Evolutionary conservation across 2,888 invertebrate genomes (phyloP), one percentile per base, ranked within the genome.

Genomic region (Hydriomena furcata): DNA sequence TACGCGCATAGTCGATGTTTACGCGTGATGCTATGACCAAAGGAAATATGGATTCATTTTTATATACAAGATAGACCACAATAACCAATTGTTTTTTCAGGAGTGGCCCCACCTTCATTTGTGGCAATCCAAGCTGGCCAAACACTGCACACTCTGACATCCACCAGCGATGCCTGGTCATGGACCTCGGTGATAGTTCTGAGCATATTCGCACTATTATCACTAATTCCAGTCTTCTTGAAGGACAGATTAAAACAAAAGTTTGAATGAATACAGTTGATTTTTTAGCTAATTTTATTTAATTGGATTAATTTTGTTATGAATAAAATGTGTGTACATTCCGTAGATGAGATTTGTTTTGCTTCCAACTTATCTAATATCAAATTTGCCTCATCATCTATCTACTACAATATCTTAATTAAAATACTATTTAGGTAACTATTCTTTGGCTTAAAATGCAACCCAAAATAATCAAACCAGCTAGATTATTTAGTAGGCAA

Each of bases 101-200:
- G 98, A 59, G 98, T 98, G 7, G 98, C 97, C 0, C 99, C 99
- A 34, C 99, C 99, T 2, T 98, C 99, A 0, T 96, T 99, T 79
- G 94, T 99, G 17, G 98, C 98, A 7, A 98, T 99, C 66, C 98
- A 99, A 91, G 98, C 99, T 7, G 99, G 99, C 7, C 97, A 97
- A 76, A 99, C 99, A 0, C 90, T 99, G 34, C 96, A 99, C 71
- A 94, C 97, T 61, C 92, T 99, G 86, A 96, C 98, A 0, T 96
- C 97, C 2, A 95, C 96, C 0, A 94, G 94, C 63, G 96, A 96
- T 63, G 95, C 97, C 0, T 94, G 98, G 88, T 97, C 98, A 0
- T 95, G 95, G 94, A 94, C 93, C 7, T 97, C 98, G n/a, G 86
- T 98, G 42, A 84, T 94, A 7, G 87, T 97, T 34, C 91, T 99